phyloP scores from a whole-genome alignment of 2,113 vertebrate genomes.

The Charina bottae region DNA sequence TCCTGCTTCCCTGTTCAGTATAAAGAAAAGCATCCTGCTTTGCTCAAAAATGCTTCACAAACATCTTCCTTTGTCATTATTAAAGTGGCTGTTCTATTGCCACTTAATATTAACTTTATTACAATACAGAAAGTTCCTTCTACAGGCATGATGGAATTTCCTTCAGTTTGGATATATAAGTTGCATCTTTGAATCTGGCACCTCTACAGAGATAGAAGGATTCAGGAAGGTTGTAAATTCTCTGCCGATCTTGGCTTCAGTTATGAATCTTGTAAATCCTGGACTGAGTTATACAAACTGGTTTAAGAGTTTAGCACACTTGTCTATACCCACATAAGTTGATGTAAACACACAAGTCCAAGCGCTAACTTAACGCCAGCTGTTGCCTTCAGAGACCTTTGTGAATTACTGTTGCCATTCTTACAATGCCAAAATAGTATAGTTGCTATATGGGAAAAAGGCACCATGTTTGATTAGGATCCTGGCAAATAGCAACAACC shows the following conservation, averaged over 20 bases:
- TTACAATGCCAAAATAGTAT: not conserved
- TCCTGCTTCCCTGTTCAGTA: constrained; percentile 15
- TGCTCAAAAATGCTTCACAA: not conserved
- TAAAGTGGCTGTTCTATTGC: not conserved
- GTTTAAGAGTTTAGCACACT: not conserved
- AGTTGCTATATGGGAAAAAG: not conserved
- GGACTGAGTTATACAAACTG: not conserved
- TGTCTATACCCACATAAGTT: not conserved
- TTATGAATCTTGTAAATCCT: not conserved
- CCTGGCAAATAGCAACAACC: not conserved
- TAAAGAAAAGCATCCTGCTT: constrained; percentile 42
- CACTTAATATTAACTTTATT: not conserved
- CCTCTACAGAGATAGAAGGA: not conserved
- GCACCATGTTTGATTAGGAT: not conserved
- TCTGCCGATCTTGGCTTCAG: not conserved
- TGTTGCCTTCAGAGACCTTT: not conserved
- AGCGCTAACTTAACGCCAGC: not conserved
- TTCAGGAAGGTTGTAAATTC: too few species aligned
- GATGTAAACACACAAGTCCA: not conserved
- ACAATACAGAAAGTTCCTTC: not conserved
- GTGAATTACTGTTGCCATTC: not conserved
- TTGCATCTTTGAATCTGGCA: not conserved
- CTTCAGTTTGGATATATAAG: not conserved
- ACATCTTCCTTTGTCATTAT: not conserved
- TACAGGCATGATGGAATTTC: not conserved